phyloP scores from a whole-genome alignment of 2,797 vertebrate genomes.

The Sebastes steindachneri region DNA sequence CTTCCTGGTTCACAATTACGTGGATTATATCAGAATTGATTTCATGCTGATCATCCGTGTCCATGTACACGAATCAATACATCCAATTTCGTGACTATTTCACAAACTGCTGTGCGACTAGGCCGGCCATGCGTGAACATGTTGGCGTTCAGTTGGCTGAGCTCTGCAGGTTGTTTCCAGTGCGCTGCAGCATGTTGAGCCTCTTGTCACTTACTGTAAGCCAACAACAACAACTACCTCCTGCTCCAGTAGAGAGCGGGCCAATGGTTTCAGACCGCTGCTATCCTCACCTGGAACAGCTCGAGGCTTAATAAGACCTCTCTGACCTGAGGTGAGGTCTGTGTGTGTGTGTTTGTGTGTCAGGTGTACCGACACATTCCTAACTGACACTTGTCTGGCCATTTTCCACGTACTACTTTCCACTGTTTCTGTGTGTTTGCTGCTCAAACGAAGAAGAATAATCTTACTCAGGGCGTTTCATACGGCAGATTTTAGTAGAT shows the following conservation, averaged over 20 bases:
- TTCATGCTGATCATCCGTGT: too few species aligned
- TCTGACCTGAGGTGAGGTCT: background rate
- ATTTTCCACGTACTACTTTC: conserved; percentile 28
- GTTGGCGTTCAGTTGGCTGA: background rate
- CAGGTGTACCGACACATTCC: background rate
- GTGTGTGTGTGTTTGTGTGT: background rate
- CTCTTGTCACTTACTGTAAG: conserved; percentile 45
- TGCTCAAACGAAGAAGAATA: conserved; percentile 17
- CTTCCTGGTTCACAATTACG: too few species aligned
- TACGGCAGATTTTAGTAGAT: conserved; percentile 20
- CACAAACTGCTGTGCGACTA: too few species aligned
- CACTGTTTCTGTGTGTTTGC: conserved; percentile 16
- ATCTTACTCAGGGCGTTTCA: conserved; percentile 10
- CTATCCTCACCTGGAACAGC: conserved; percentile 32
- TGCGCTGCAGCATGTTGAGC: conserved; percentile 26
- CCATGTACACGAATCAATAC: too few species aligned
- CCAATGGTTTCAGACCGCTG: conserved; percentile 19
- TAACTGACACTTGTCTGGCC: background rate
- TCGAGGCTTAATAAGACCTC: background rate
- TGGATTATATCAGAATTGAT: too few species aligned
- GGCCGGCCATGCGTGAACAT: background rate
- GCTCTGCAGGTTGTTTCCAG: too few species aligned
- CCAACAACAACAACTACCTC: conserved; percentile 15
- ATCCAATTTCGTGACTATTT: too few species aligned
- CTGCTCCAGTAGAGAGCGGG: conserved; percentile 17